A percentile compares a stretch with the other conserved stretches of the same genome.
Conservation (phyloP, 2,888 invertebrate genomes). For the Apoderus coryli region DNA sequence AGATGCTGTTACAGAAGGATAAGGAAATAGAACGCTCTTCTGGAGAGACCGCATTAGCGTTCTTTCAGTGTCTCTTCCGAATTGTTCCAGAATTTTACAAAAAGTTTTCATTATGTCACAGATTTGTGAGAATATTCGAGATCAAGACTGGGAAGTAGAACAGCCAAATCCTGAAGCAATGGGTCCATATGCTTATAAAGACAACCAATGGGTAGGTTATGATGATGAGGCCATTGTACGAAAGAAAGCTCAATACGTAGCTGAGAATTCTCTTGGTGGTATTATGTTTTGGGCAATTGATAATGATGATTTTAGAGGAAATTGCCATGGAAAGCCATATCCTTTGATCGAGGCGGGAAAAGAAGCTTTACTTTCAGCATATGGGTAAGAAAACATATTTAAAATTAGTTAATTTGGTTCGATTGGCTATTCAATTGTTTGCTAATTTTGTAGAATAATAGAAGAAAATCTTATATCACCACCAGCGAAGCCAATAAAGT, state of each 20-base stretch:
- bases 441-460: slow-evolving; percentile 22
- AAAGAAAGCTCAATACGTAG: slow-evolving; percentile 74
- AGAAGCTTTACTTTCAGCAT: slow-evolving; percentile 53
- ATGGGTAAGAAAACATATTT: slow-evolving; percentile 41
- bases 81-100: too few species aligned
- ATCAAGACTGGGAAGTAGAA: slow-evolving; percentile 68
- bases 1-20: too few species aligned
- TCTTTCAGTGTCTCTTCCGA: too few species aligned
- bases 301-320: slow-evolving; percentile 89
- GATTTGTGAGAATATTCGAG: slow-evolving; percentile 73
- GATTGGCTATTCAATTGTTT: neutral
- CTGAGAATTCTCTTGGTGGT: slow-evolving; percentile 72
- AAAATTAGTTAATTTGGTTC: neutral
- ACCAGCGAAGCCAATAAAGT: slow-evolving; percentile 27
- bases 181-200: slow-evolving; percentile 80
- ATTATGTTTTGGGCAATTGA: slow-evolving; percentile 92
- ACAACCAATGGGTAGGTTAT: slow-evolving; percentile 88
- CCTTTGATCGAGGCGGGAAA: slow-evolving; percentile 86
- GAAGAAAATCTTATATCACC: slow-evolving; percentile 30
- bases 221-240: slow-evolving; percentile 74
- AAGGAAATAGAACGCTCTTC: too few species aligned
- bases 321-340: slow-evolving; percentile 72
- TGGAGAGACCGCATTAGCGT: too few species aligned
- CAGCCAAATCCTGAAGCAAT: slow-evolving; percentile 68
- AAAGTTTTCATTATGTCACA: too few species aligned